phyloP scores from a whole-genome alignment of 2,797 vertebrate genomes.

The Poliocrania exsul region DNA sequence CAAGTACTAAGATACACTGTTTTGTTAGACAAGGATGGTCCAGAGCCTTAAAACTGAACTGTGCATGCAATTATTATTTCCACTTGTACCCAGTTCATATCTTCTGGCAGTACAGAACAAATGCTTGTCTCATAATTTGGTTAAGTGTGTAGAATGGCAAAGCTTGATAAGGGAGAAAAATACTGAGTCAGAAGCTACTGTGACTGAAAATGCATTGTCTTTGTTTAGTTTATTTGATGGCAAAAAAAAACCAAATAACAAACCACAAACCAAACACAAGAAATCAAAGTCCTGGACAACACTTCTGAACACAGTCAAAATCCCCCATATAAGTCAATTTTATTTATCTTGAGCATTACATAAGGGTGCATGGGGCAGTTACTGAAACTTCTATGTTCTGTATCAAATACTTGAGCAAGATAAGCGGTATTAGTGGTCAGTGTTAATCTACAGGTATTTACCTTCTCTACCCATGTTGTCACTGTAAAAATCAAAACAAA shows the following conservation, averaged over 20 bases:
- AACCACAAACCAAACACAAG: neutral
- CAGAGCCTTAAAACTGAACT: neutral
- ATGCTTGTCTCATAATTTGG: neutral
- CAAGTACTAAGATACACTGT: neutral
- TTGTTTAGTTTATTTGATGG: neutral
- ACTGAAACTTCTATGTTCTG: neutral
- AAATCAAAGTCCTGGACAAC: neutral
- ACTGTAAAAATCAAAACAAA: neutral
- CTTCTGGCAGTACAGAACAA: neutral
- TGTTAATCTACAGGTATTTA: neutral
- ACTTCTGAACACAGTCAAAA: neutral
- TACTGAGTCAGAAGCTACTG: neutral
- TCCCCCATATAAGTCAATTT: neutral
- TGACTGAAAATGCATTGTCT: neutral
- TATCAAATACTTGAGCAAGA: neutral
- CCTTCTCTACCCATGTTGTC: neutral
- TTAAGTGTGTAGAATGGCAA: neutral
- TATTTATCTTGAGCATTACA: neutral
- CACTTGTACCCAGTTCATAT: neutral
- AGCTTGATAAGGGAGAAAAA: neutral
- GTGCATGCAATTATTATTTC: neutral
- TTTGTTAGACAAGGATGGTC: neutral
- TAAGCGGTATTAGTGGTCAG: neutral
- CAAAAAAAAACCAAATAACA: rapidly evolving
- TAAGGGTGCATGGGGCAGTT: neutral